phyloP scores from a whole-genome alignment of 2,888 invertebrate species.

The Idaea aversata region DNA sequence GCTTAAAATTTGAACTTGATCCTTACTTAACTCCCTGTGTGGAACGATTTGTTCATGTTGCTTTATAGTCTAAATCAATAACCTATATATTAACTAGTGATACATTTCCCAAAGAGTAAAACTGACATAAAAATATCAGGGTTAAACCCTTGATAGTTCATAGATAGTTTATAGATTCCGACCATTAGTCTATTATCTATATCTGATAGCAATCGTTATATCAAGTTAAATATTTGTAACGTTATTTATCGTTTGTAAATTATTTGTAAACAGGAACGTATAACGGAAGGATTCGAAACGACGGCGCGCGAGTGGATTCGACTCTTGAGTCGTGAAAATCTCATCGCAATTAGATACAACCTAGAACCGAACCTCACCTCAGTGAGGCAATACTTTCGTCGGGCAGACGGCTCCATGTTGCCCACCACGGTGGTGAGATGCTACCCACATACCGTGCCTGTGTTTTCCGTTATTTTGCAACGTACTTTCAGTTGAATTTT shows the following conservation, averaged over 20 bases:
- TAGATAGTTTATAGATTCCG: too few relatives aligned
- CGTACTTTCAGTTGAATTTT: background rate
- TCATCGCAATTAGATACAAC: conserved; percentile 5
- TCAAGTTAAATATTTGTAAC: background rate
- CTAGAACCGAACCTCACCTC: conserved; percentile 5
- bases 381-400: conserved; percentile 12
- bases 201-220: too few relatives aligned
- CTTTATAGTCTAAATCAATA: too few relatives aligned
- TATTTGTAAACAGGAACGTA: conserved; percentile 9
- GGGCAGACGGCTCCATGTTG: conserved; percentile 8
- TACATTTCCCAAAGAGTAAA: too few relatives aligned
- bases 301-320: conserved; percentile 19
- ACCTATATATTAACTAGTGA: too few relatives aligned
- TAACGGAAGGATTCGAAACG: conserved; percentile 12
- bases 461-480: conserved; percentile 7
- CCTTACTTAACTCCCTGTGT: too few relatives aligned
- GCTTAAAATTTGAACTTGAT: too few relatives aligned
- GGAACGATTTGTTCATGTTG: too few relatives aligned
- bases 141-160: too few relatives aligned
- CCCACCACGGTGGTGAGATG: conserved; percentile 7
- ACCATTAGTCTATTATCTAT: too few relatives aligned
- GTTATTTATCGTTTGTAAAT: background rate
- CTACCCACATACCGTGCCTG: background rate
- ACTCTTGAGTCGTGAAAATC: conserved; percentile 17
- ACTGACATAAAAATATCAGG: too few relatives aligned